Evolutionary conservation across 2,113 vertebrate genomes (phyloP).

Genomic region (Progne subis): DNA sequence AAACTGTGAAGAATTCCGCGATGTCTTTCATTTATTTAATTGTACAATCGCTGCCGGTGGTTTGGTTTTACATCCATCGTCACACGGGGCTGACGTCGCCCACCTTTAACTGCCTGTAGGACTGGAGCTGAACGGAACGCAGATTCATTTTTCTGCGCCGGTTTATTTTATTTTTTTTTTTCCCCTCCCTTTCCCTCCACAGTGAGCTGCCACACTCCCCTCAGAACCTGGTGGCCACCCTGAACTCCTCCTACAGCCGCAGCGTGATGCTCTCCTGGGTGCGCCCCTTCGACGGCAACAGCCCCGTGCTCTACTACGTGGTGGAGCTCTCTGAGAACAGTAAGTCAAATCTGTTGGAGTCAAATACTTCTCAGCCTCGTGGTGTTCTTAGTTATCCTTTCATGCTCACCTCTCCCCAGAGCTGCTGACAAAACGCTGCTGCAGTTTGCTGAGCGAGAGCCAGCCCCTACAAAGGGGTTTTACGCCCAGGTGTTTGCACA

Average conservation of each 20-base stretch:
- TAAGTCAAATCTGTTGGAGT: slow-evolving; percentile 46
- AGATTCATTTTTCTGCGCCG: neutral
- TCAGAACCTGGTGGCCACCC: slow-evolving; percentile 86
- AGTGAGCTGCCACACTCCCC: slow-evolving; percentile 95
- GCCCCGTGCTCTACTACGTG: slow-evolving; percentile 88
- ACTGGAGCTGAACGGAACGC: neutral
- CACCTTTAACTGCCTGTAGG: neutral
- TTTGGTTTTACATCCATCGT: neutral
- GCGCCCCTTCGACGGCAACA: slow-evolving; percentile 94
- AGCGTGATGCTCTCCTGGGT: slow-evolving; percentile 91
- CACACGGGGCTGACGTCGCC: neutral
- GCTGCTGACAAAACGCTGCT: neutral
- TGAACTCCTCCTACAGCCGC: slow-evolving; percentile 82
- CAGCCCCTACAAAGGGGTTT: neutral
- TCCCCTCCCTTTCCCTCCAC: neutral
- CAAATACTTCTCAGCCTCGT: neutral
- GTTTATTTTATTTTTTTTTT: too few relatives aligned
- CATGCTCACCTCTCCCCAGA: neutral
- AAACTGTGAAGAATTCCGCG: neutral
- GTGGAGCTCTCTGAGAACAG: slow-evolving; percentile 97
- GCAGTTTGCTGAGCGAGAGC: neutral
- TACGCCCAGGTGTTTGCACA: fast-evolving
- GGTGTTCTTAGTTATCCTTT: neutral
- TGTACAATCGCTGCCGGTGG: neutral
- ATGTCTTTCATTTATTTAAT: slow-evolving; percentile 36